These are phyloP conservation scores for Rhynchomys soricoides DNA, from an alignment of 2,113 vertebrate species.

Conservation along the genomic window DNA sequence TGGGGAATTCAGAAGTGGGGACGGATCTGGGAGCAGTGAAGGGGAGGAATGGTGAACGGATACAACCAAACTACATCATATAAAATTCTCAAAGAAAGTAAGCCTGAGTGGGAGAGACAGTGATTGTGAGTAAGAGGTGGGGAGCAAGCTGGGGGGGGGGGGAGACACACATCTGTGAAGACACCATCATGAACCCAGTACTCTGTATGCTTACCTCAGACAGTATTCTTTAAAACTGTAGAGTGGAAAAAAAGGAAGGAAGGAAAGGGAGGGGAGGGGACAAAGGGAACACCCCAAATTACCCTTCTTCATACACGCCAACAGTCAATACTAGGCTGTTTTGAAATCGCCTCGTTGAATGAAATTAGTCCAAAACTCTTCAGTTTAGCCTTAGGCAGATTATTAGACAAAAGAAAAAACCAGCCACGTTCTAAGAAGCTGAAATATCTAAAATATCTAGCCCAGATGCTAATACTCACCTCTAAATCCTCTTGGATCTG, in stretches of 20 bases:
- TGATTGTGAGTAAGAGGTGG: background rate
- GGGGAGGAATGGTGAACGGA: background rate
- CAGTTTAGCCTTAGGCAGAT: background rate
- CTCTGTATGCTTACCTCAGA: background rate
- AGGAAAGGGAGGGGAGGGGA: rapidly evolving
- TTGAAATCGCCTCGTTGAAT: background rate
- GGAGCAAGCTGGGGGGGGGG: too few relatives aligned
- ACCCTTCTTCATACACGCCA: background rate
- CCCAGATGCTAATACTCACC: background rate
- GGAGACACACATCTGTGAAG: background rate
- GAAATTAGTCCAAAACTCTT: background rate
- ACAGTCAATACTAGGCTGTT: background rate
- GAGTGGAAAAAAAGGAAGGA: background rate
- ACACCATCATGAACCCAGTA: background rate
- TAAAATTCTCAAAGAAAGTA: background rate
- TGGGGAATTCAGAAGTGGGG: background rate
- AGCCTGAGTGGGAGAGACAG: background rate
- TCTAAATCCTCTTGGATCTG: background rate
- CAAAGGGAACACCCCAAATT: background rate
- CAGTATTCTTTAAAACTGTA: background rate
- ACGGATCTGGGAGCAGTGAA: background rate
- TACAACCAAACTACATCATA: background rate
- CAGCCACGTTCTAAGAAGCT: background rate
- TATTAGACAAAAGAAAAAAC: background rate
- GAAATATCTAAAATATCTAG: background rate